Percentiles rank a stretch among this genome's conserved stretches.
phyloP scores from a whole-genome alignment of 2,888 invertebrate genomes.

The Parnassius apollo region DNA sequence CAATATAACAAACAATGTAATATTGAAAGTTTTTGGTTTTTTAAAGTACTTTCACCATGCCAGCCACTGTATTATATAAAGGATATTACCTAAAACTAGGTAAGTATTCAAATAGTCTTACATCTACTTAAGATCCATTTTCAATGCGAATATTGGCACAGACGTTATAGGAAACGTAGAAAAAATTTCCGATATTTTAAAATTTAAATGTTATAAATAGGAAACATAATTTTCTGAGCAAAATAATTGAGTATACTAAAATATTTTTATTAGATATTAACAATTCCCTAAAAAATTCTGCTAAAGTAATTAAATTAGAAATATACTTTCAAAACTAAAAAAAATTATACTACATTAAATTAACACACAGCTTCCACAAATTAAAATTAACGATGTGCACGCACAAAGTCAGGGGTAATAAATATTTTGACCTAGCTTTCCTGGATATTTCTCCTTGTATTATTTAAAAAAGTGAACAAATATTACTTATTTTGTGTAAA shows the following conservation, averaged over 20 bases:
- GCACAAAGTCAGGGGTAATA: not conserved
- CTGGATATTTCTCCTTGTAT: conserved; percentile 1
- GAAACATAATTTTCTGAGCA: conserved; percentile 27
- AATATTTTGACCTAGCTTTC: conserved; percentile 1
- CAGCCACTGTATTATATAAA: not conserved
- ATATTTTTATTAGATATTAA: conserved; percentile 2
- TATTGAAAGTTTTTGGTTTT: too few relatives aligned
- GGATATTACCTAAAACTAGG: conserved; percentile 15
- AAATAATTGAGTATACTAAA: conserved; percentile 19
- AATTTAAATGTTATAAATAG: conserved; percentile 21
- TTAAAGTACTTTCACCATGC: too few relatives aligned
- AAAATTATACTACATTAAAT: conserved; percentile 8
- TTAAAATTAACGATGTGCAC: conserved; percentile 2
- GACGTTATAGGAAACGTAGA: conserved; percentile 17
- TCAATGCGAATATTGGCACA: conserved; percentile 24
- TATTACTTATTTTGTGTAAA: not conserved
- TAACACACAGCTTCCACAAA: conserved; percentile 12
- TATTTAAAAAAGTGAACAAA: too few relatives aligned
- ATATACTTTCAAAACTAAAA: conserved; percentile 1
- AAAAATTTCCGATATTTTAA: conserved; percentile 7
- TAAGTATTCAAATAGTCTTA: conserved; percentile 20
- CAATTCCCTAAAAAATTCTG: conserved; percentile 10
- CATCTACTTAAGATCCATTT: conserved; percentile 17
- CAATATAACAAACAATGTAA: too few relatives aligned
- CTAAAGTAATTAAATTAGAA: conserved; percentile 6